phyloP scores from a whole-genome alignment of 2,113 vertebrate genomes.

The rabbit (Oryctolagus cuniculus) region DNA sequence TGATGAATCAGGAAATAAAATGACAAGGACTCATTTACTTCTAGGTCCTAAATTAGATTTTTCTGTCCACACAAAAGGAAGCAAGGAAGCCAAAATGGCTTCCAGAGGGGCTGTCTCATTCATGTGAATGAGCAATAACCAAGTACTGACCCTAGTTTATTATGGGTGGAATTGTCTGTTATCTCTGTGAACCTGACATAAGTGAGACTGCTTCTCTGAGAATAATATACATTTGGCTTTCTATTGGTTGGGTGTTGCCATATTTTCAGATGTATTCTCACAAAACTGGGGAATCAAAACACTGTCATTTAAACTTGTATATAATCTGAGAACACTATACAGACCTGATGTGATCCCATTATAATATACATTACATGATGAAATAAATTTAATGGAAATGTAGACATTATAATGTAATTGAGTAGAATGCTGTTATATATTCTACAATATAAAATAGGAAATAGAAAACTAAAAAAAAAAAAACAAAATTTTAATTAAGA shows the following conservation, averaged over 20 bases:
- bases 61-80: constrained; percentile 69
- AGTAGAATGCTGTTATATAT: constrained; percentile 62
- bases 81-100: constrained; percentile 17
- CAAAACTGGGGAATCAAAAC: constrained; percentile 48
- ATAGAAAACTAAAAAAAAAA: constrained; percentile 67
- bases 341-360: constrained; percentile 70
- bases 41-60: constrained; percentile 64
- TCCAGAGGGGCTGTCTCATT: not conserved
- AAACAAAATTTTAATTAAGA: not conserved
- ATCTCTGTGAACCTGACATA: not conserved
- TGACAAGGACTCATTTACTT: constrained; percentile 66
- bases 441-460: constrained; percentile 45
- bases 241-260: not conserved
- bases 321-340: constrained; percentile 52
- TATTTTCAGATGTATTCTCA: constrained; percentile 32
- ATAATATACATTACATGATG: constrained; percentile 67
- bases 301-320: constrained; percentile 57
- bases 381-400: constrained; percentile 60
- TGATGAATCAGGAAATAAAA: constrained; percentile 77
- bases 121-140: not conserved
- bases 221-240: constrained; percentile 2
- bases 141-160: constrained; percentile 15
- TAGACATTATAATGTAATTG: constrained; percentile 70
- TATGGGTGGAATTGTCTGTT: not conserved
- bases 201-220: not conserved